A percentile compares a stretch with the other conserved stretches of the same genome.
Evolutionary conservation across 2,797 vertebrate species (phyloP).

Genomic region (Poeciliopsis infans): DNA sequence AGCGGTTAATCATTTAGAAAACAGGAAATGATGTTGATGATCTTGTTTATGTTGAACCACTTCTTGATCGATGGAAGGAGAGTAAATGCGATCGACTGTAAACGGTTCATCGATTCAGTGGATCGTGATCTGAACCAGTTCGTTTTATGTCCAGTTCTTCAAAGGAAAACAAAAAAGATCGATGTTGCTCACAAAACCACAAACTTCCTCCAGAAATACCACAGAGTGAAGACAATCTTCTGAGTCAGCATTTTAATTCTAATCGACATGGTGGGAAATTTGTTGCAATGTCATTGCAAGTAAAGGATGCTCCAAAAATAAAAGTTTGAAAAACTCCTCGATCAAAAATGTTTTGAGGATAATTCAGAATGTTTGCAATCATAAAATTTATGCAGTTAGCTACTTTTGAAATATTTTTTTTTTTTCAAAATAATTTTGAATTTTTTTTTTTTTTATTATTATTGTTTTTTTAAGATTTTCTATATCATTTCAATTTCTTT

Average conservation of each 20-base stretch:
- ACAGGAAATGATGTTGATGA: conserved; percentile 2
- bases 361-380: no score
- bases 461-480: no score
- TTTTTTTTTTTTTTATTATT: no score
- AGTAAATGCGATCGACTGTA: neutral
- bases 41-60: neutral
- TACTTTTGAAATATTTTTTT: neutral
- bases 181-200: neutral
- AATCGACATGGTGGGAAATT: neutral
- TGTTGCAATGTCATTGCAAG: neutral
- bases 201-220: neutral
- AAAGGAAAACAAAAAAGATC: neutral
- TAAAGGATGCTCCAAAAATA: neutral
- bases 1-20: neutral
- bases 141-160: neutral
- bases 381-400: no score
- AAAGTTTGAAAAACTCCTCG: neutral
- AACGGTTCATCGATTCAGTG: neutral
- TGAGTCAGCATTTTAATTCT: neutral
- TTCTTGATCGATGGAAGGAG: neutral
- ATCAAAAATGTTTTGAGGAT: no score
- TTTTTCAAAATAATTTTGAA: no score
- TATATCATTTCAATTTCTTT: no score
- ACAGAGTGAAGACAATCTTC: neutral
- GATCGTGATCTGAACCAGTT: neutral